Percentiles rank a stretch among this genome's conserved stretches.
phyloP scores from a whole-genome alignment of 2,113 vertebrate genomes.

The Leucoraja erinaceus region DNA sequence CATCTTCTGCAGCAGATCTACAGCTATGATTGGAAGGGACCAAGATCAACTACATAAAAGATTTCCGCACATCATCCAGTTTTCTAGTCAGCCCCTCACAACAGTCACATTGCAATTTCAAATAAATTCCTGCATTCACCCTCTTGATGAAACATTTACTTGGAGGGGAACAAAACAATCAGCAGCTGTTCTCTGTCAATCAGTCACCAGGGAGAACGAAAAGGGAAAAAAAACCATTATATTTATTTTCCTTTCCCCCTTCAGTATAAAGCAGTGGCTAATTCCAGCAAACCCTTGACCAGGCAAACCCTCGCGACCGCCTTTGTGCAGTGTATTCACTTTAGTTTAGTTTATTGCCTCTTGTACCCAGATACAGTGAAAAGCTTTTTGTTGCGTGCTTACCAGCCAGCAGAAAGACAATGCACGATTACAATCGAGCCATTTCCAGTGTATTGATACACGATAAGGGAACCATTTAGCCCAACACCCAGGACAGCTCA shows the following conservation, averaged over 20 bases:
- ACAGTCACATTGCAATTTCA: constrained; percentile 18
- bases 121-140: background rate
- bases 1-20: constrained; percentile 92
- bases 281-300: background rate
- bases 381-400: too few relatives aligned
- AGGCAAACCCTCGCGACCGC: background rate
- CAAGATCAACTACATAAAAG: fast-evolving
- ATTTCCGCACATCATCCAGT: constrained; percentile 15
- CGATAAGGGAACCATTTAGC: too few relatives aligned
- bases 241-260: background rate
- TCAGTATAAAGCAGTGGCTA: background rate
- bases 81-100: background rate
- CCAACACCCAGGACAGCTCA: background rate
- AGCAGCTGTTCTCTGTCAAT: background rate
- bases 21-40: constrained; percentile 57
- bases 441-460: too few relatives aligned
- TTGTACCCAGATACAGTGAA: too few relatives aligned
- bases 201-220: background rate
- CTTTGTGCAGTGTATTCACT: background rate
- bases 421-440: too few relatives aligned
- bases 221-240: background rate
- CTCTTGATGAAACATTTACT: background rate
- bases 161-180: background rate
- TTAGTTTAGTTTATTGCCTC: too few relatives aligned
- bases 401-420: too few relatives aligned